A percentile compares a stretch with the other conserved stretches of the same genome.
These are phyloP conservation scores for Hymenochirus boettgeri DNA, from an alignment of 2,113 vertebrate species.

Conservation along the genomic window DNA sequence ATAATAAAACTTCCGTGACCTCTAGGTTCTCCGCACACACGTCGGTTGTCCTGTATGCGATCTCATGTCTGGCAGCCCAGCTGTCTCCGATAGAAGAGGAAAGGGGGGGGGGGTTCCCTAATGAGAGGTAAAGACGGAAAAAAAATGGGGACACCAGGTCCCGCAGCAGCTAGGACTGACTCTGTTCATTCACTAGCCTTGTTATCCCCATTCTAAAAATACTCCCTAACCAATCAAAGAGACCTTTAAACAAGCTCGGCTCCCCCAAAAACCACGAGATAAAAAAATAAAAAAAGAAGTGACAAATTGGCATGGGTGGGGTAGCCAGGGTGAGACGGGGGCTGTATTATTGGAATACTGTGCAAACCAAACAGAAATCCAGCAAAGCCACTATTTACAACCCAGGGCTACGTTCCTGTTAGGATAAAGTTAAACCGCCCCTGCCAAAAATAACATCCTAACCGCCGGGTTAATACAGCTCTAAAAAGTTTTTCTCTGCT, in stretches of 20 bases:
- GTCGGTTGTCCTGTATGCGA: not conserved
- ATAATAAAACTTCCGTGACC: conserved; percentile 38
- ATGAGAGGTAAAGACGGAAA: conserved; percentile 14
- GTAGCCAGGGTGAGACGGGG: conserved; percentile 8
- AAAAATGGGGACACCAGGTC: conserved; percentile 39
- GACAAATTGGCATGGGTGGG: conserved; percentile 38
- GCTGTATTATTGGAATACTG: conserved; percentile 70
- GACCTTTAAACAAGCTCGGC: conserved; percentile 55
- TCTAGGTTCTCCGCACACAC: not conserved
- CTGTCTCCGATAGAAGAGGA: conserved; percentile 29
- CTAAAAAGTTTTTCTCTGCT: conserved; percentile 1
- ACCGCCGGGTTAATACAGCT: conserved; percentile 19
- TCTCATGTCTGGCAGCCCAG: conserved; percentile 15
- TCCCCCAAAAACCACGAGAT: conserved; percentile 40
- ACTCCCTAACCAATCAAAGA: conserved; percentile 76
- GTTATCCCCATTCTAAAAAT: conserved; percentile 74
- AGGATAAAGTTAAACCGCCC: not conserved
- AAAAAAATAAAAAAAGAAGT: conserved; percentile 37
- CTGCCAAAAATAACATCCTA: conserved; percentile 40
- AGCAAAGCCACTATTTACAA: conserved; percentile 30
- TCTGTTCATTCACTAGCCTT: conserved; percentile 46
- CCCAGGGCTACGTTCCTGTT: conserved; percentile 14
- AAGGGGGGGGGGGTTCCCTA: conserved; percentile 29
- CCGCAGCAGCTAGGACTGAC: conserved; percentile 38
- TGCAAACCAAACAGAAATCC: conserved; percentile 58